A percentile compares a stretch with the other conserved stretches of the same genome.
Conservation (phyloP, 2,888 invertebrate species). For the Agrenia bidenticulata region DNA sequence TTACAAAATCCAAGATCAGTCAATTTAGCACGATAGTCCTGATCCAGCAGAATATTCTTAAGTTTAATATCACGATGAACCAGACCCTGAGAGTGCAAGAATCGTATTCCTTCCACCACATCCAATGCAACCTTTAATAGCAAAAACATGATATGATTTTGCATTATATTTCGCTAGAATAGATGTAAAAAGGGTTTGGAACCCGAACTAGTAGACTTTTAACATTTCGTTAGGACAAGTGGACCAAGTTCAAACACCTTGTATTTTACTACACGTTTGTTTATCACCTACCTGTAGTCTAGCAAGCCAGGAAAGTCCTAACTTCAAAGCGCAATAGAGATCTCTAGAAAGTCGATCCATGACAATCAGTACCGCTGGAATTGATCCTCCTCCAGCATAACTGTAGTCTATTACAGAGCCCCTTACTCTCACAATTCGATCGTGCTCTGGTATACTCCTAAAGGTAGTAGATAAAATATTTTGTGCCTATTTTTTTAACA, state of each 20-base stretch:
- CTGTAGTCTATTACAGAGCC: conserved; percentile 80
- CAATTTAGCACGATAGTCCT: conserved; percentile 70
- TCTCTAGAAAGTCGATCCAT: conserved; percentile 74
- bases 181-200: no score
- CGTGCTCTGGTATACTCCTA: conserved; percentile 68
- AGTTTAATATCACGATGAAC: conserved; percentile 87
- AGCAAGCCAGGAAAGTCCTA: conserved; percentile 66
- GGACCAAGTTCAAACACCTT: no score
- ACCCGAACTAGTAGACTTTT: no score
- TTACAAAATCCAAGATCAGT: conserved; percentile 89
- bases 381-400: conserved; percentile 69
- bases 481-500: not conserved
- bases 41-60: conserved; percentile 82
- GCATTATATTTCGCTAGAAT: no score
- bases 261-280: not conserved
- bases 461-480: not conserved
- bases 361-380: conserved; percentile 76
- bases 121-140: conserved; percentile 68
- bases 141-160: no score
- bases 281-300: conserved; percentile 58
- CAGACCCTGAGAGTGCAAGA: conserved; percentile 82
- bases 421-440: conserved; percentile 71
- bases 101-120: conserved; percentile 82
- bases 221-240: no score
- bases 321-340: conserved; percentile 73